A percentile compares a stretch with the other conserved stretches of the same genome.
phyloP scores from a whole-genome alignment of 2,888 invertebrate species.

The Andrena bucephala region DNA sequence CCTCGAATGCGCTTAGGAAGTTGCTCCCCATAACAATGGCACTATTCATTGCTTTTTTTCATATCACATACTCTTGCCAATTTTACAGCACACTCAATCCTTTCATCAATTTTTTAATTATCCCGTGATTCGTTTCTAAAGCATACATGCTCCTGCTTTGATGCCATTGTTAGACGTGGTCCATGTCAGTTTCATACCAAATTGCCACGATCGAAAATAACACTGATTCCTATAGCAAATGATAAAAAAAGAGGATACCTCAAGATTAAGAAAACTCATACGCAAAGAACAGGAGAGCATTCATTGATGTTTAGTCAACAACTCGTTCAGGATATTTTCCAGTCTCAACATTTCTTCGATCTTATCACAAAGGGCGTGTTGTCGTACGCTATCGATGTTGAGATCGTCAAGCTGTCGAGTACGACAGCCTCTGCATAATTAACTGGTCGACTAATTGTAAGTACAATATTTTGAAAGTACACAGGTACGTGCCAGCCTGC shows the following conservation, averaged over 20 bases:
- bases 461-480: conserved; percentile 29
- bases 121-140: too few relatives aligned
- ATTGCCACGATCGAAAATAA: too few relatives aligned
- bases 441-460: conserved; percentile 25
- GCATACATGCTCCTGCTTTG: too few relatives aligned
- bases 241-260: neutral
- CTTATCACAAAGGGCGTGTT: conserved; percentile 3
- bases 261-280: neutral
- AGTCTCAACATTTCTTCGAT: conserved; percentile 28
- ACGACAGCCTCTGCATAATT: conserved; percentile 34
- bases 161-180: too few relatives aligned
- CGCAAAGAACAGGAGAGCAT: conserved; percentile 17
- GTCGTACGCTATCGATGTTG: conserved; percentile 56
- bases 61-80: too few relatives aligned
- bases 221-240: neutral
- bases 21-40: too few relatives aligned
- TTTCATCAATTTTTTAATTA: too few relatives aligned
- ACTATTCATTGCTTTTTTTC: too few relatives aligned
- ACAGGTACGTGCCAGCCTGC: neutral
- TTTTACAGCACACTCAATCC: too few relatives aligned
- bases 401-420: conserved; percentile 24
- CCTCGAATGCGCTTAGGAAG: too few relatives aligned
- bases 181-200: too few relatives aligned
- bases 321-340: conserved; percentile 33
- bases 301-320: conserved; percentile 24